Evolutionary conservation across 2,113 vertebrate species (phyloP).

Genomic region (Physeter macrocephalus): DNA sequence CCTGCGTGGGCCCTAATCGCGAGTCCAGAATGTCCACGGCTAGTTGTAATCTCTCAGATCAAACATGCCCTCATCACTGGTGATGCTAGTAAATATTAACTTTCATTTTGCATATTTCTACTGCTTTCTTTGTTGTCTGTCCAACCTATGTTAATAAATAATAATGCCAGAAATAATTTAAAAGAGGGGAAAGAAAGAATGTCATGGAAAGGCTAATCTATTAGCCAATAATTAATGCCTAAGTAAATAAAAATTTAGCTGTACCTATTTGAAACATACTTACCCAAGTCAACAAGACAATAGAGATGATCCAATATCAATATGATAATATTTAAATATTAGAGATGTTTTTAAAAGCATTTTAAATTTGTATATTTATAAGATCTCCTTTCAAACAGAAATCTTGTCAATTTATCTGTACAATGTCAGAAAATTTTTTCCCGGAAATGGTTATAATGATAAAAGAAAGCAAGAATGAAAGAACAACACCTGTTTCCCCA

Average conservation of each 20-base stretch:
- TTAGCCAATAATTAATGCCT: background rate
- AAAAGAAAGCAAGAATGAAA: slow-evolving; percentile 4
- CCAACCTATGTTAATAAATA: background rate
- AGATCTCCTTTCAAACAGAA: background rate
- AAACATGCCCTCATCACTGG: background rate
- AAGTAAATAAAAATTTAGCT: background rate
- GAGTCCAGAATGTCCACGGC: background rate
- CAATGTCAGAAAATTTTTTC: background rate
- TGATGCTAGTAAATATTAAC: background rate
- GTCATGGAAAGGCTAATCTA: background rate
- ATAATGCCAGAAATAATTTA: background rate
- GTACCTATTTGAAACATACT: background rate
- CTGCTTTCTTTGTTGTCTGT: background rate
- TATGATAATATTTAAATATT: background rate
- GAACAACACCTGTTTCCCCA: background rate
- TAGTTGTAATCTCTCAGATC: background rate
- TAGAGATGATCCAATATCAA: background rate
- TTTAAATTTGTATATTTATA: slow-evolving; percentile 3
- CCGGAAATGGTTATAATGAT: background rate
- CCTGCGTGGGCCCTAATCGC: too few relatives aligned
- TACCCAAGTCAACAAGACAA: background rate
- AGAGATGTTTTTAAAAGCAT: background rate
- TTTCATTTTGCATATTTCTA: background rate
- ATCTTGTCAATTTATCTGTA: background rate
- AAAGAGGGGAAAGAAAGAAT: background rate